Evolutionary conservation across 2,888 invertebrate species (phyloP), one percentile per base, ranked within the genome.

Genomic region (Adelognathus sp.): DNA sequence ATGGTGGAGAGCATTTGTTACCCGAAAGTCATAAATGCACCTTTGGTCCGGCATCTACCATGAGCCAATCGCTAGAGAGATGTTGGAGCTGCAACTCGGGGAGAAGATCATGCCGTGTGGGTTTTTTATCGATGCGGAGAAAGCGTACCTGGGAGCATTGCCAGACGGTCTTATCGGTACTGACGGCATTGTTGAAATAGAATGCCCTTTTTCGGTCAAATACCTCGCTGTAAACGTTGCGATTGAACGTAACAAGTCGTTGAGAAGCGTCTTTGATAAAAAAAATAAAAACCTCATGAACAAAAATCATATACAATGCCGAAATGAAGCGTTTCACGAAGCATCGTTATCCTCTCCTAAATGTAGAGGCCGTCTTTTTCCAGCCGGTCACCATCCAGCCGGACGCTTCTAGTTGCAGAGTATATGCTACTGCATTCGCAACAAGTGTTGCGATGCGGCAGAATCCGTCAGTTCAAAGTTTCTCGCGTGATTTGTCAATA

Each of bases 71-170:
- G 83, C 83, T 3, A 81, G 69, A 24, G 29, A 50, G 6, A 16
- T 27, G 29, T 39, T 58, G 31, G 7, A 69, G 5, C 27, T 9
- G 16, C 39, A 14, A 11, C 33, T 71, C 16, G 67, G 67, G 3
- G 56, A 82, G 46, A 60, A 77, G 7, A 79, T 83, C 5, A n/a
- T 44, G 5, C 31, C 36, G 3, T 83, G 84, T 54, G 86, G 86
- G 14, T 77, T 85, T n/a, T 83, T 85, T 72, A 81, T 85, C 33
- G 86, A 86, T 69, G 16, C 50, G 24, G 71, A 83, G 14, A 16
- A 44, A 5, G 63, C 29, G 11, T 82, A 70, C 64, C 70, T 84
- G 5, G 84, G 82, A n/a, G n/a, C n/a, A n/a, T n/a, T n/a, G n/a
- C n/a, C n/a, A n/a, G n/a, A n/a, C n/a, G n/a, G n/a, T n/a, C 50